A percentile compares a stretch with the other conserved stretches of the same genome.
phyloP scores from a whole-genome alignment of 2,797 vertebrate species.

The Rhinichthys osculus region DNA sequence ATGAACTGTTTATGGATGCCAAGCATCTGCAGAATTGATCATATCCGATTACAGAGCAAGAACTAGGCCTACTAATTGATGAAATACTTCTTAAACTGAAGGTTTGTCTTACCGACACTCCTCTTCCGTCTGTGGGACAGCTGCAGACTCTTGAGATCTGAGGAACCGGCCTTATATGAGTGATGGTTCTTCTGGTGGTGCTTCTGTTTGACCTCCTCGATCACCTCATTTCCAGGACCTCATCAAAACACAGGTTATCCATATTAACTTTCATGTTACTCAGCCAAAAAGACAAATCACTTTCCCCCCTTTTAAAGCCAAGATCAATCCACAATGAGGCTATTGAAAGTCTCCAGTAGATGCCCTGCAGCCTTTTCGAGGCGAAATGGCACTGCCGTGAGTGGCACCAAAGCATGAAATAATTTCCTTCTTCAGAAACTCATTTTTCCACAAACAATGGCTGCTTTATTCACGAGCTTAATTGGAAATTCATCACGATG shows the following conservation, averaged over 20 bases:
- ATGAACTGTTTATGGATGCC: background rate
- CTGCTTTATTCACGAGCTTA: constrained; percentile 66
- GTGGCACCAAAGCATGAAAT: constrained; percentile 52
- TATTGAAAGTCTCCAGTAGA: constrained; percentile 40
- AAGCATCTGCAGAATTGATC: background rate
- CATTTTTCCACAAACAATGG: constrained; percentile 67
- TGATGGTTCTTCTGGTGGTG: constrained; percentile 78
- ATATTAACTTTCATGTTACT: constrained; percentile 68
- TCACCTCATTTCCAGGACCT: constrained; percentile 86
- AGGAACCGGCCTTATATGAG: constrained; percentile 75
- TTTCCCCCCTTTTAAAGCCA: constrained; percentile 39
- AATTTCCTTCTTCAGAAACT: constrained; percentile 59
- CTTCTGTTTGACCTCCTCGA: constrained; percentile 85
- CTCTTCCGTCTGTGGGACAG: constrained; percentile 89
- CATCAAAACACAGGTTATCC: constrained; percentile 71
- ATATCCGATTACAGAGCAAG: background rate
- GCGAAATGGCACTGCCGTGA: constrained; percentile 54
- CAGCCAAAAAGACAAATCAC: constrained; percentile 47
- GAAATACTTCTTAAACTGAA: background rate
- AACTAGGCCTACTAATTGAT: background rate
- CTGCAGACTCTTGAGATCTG: constrained; percentile 86
- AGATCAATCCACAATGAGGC: constrained; percentile 49
- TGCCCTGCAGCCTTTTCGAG: constrained; percentile 42
- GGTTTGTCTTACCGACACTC: constrained; percentile 86
- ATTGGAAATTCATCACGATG: constrained; percentile 58